These are phyloP conservation scores for Okapia johnstoni DNA, from an alignment of 2,113 vertebrate species.

Conservation along the genomic window DNA sequence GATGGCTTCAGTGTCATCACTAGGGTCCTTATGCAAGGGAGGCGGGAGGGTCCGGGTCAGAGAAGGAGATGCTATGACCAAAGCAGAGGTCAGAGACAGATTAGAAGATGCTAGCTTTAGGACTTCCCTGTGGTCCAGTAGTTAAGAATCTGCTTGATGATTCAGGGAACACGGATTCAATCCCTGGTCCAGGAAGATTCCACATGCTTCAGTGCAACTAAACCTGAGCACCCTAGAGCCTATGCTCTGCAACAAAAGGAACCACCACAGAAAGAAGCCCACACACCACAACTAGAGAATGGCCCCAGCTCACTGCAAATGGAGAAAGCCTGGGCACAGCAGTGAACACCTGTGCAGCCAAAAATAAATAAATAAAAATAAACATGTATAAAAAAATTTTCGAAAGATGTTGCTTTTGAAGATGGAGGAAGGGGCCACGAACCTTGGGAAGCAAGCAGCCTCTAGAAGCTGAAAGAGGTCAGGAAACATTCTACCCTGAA, in stretches of 20 bases:
- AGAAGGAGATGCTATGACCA: neutral
- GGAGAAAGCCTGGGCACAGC: neutral
- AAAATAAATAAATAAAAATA: neutral
- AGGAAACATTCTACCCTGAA: neutral
- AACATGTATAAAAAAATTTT: neutral
- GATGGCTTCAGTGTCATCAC: neutral
- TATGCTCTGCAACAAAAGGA: neutral
- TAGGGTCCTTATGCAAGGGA: neutral
- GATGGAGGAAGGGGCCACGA: neutral
- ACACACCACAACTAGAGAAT: rapidly evolving
- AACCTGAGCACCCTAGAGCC: neutral
- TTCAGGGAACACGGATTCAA: neutral
- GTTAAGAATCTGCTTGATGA: neutral
- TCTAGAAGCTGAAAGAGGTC: neutral
- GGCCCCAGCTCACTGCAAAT: neutral
- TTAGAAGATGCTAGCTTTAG: neutral
- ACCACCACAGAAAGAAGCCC: neutral
- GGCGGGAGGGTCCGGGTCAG: no score
- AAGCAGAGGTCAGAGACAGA: neutral
- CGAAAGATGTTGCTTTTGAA: neutral
- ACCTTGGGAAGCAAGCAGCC: neutral
- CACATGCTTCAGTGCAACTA: neutral
- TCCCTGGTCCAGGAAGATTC: neutral
- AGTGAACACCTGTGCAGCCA: neutral
- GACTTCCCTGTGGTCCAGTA: neutral